Percentiles rank a stretch among this genome's conserved stretches.
phyloP scores from a whole-genome alignment of 1,140 invertebrate species.

The Archegozetes longisetosus region DNA sequence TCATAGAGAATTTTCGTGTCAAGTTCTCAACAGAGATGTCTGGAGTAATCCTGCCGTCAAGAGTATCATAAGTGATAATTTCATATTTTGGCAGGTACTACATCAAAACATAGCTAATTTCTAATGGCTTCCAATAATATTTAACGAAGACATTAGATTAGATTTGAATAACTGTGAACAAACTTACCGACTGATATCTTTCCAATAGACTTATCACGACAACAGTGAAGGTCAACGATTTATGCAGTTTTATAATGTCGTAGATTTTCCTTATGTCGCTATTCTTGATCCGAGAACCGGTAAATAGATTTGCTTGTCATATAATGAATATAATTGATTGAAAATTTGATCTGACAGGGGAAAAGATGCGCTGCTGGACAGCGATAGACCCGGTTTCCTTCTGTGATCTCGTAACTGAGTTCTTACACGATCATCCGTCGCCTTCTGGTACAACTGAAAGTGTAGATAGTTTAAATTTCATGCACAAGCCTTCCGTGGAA shows the following conservation, averaged over 20 bases:
- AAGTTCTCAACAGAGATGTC: constrained; percentile 57
- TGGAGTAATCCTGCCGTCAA: constrained; percentile 51
- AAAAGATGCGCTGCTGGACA: constrained; percentile 40
- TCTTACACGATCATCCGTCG: constrained; percentile 26
- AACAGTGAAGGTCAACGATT: constrained; percentile 48
- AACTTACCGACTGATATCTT: constrained; percentile 4
- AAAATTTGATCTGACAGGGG: constrained; percentile 24
- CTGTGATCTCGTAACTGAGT: constrained; percentile 31
- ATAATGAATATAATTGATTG: not conserved
- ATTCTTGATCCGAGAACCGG: constrained; percentile 59
- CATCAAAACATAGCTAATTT: too few species aligned
- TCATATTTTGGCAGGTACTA: constrained; percentile 59
- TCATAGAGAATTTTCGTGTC: constrained; percentile 50
- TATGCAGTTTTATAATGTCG: constrained; percentile 50
- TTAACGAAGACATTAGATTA: too few species aligned
- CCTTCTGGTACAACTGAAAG: constrained; percentile 21
- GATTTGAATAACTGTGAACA: constrained; percentile 2
- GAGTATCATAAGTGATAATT: constrained; percentile 47
- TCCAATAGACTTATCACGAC: constrained; percentile 44
- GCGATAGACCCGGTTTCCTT: constrained; percentile 34
- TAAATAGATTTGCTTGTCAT: constrained; percentile 20
- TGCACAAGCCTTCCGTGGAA: too few species aligned
- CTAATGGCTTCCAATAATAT: too few species aligned
- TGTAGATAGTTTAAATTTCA: too few species aligned
- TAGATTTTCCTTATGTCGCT: constrained; percentile 49